Base-by-base conservation (phyloP, 2,797 vertebrate species). In the Propithecus deckenii region DNA sequence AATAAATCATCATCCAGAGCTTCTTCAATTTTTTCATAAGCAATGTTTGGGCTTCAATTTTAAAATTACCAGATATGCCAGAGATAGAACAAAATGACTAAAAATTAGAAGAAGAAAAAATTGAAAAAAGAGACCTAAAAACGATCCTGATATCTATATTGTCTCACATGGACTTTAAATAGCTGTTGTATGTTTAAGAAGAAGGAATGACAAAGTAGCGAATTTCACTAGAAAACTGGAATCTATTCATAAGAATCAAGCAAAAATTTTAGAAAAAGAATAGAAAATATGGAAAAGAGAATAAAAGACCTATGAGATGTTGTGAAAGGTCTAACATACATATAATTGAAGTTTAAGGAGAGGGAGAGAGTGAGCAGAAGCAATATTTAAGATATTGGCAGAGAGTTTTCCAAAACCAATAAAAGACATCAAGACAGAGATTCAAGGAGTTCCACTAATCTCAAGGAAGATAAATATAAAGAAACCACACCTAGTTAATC, bases 191-290 rank as follows among this genome's bases (percentile, higher is more conserved):
- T 72, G 22, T 69, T 95, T 89, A 89, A 86, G 55, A 80, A 93
- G 86, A 94, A 46, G 25, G 69, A 84, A 80, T 86, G 20, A 75
- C 12, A 88, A 88, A 81, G 25, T 90, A 25, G 38, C 18, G 9
- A 74, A 61, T 86, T 95, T 90, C 25, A 93, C 67, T 86, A 89
- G 71, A 71, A 94, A 94, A 48, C 52, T 96, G 41, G 71, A 92
- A 88, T 88, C 52, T 79, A 43, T n/a, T 85, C 48, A 50, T 85
- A 86, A 81, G 32, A 86, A 67, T 50, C 69, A 91, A 75, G 48
- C 48, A 22, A 74, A 79, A 94, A 57, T 75, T 81, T 93, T 89
- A n/a, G 48, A 75, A 86, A 91, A 80, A 8, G 11, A 13, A 55
- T 79, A 79, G 35, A 85, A 94, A 89, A 88, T 89, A n/a, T 61